Evolutionary conservation across 2,113 vertebrate genomes (phyloP), one percentile per base, ranked within the genome.

Genomic region (Heliornis fulica): DNA sequence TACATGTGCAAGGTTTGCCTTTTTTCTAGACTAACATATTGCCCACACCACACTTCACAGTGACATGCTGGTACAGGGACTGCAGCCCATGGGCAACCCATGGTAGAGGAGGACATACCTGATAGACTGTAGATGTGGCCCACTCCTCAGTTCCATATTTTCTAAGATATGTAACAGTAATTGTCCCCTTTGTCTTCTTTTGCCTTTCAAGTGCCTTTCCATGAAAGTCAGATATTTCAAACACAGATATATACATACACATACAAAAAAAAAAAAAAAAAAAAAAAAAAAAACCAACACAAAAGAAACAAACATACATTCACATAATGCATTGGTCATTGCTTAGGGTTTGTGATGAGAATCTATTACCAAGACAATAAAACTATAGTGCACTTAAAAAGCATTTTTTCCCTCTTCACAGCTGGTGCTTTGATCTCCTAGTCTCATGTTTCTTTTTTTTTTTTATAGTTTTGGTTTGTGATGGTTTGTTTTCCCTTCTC

Each of bases 361-460:
- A 81, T 74, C 21, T n/a, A 86, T 81, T 94, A 92, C 36, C 32
- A 68, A 59, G 29, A 76, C 28, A 90, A 95, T n/a, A n/a, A 91
- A 87, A 84, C 5, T 70, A 51, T 15, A 80, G 8, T n/a, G 7
- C 25, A 75, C 36, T 88, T 94, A 38, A 63, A 96, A 87, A 87
- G 1, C 4, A 14, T 15, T 45, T 86, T 80, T 59, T 71, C 21
- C 34, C 6, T 90, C 22, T 91, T 94, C 57, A 41, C 0, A 1
- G 9, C 10, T 84, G 18, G 11, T 89, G 54, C 69, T 97, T 96
- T 96, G 83, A 96, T 96, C 69, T 96, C 31, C 25, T 88, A 25
- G 89, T 77, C 88, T 97, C 41, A 82, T 82, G 48, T 90, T 81
- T 93, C 36, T 83, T 14, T 31, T 31, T 32, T 54, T 54, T 57